Evolutionary conservation across 1,140 invertebrate genomes (phyloP).

Genomic region (Neodiprion fabricii): DNA sequence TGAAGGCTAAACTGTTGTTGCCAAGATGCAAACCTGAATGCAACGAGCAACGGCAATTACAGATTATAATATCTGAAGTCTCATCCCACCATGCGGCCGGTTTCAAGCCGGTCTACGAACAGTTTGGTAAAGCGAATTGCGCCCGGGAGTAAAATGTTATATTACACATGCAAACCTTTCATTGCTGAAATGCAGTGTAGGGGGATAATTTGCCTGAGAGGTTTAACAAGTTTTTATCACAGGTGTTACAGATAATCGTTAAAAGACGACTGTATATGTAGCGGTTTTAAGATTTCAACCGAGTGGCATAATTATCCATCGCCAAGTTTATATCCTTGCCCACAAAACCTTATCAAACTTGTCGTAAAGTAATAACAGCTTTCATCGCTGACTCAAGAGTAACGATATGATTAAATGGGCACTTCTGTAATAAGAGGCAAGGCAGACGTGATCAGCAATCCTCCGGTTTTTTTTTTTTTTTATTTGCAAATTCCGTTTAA

Average conservation of each 20-base stretch:
- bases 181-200: not conserved
- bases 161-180: not conserved
- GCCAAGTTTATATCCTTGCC: not conserved
- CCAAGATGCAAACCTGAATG: not conserved
- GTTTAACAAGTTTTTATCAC: not conserved
- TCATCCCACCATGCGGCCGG: not conserved
- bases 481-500: not conserved
- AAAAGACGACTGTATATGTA: not conserved
- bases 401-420: not conserved
- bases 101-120: not conserved
- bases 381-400: not conserved
- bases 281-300: not conserved
- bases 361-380: constrained; percentile 3
- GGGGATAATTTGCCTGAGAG: not conserved
- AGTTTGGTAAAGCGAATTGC: not conserved
- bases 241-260: not conserved
- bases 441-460: not conserved
- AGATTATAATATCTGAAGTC: not conserved
- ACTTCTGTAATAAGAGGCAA: not conserved
- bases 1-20: constrained; percentile 3
- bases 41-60: not conserved
- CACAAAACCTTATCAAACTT: constrained; percentile 1
- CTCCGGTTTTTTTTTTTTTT: not conserved
- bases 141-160: not conserved
- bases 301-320: not conserved